These are phyloP conservation scores for Gila robusta DNA, from an alignment of 2,797 vertebrate genomes.

Conservation along the genomic window DNA sequence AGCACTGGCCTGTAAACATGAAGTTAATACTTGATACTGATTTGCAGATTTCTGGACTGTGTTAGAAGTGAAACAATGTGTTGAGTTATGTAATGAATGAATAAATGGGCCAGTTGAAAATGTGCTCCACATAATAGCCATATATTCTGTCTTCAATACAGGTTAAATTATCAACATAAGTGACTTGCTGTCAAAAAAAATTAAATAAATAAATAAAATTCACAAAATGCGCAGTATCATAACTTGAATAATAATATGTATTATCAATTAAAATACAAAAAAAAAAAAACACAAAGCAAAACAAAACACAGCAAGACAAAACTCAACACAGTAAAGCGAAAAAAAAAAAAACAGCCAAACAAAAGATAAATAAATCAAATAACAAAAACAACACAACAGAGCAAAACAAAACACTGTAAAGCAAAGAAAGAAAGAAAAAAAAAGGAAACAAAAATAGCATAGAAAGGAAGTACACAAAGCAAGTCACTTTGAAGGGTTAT, in stretches of 20 bases:
- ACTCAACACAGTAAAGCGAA: not conserved
- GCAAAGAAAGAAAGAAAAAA: not conserved
- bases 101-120: slow-evolving; percentile 2
- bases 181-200: too few relatives aligned
- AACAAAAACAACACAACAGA: not conserved
- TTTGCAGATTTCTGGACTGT: slow-evolving; percentile 2
- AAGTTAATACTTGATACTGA: not conserved
- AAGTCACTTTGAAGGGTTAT: not conserved
- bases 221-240: not conserved
- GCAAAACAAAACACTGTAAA: not conserved
- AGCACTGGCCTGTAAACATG: not conserved
- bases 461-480: not conserved
- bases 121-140: not conserved
- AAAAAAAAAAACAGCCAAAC: not conserved
- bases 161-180: not conserved
- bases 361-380: not conserved
- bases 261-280: not conserved
- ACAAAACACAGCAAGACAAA: too few relatives aligned
- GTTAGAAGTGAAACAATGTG: slow-evolving; percentile 4
- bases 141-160: too few relatives aligned
- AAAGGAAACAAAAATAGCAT: not conserved
- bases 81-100: not conserved
- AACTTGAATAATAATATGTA: not conserved
- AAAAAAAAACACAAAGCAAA: too few relatives aligned
- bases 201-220: not conserved